Conservation (phyloP, 2,797 vertebrate species). For the Allobates femoralis region DNA sequence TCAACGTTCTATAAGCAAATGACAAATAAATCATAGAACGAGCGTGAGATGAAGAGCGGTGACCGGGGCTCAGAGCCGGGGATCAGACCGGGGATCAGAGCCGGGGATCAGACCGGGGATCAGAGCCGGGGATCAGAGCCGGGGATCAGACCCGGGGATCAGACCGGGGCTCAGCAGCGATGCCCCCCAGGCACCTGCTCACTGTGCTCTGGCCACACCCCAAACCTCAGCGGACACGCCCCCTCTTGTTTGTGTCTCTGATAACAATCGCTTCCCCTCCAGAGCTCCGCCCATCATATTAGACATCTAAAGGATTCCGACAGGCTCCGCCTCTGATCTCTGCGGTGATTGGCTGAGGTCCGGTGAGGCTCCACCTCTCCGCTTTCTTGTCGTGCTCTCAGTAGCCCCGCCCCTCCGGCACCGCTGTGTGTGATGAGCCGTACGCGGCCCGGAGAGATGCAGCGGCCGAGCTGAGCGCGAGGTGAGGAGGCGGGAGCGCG, state of each 20-base stretch:
- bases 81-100: too few species aligned
- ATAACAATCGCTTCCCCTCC: not conserved
- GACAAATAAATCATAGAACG: too few species aligned
- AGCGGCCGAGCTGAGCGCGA: slow-evolving; percentile 33
- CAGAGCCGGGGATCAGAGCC: too few species aligned
- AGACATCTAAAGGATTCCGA: not conserved
- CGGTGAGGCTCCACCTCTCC: not conserved
- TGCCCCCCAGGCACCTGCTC: not conserved
- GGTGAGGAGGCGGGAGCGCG: slow-evolving; percentile 37
- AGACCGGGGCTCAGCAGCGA: too few species aligned
- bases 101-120: too few species aligned
- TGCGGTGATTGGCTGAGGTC: not conserved
- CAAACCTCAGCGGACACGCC: not conserved
- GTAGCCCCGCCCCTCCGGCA: not conserved
- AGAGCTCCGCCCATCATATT: not conserved
- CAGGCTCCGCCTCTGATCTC: not conserved
- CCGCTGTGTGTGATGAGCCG: not conserved
- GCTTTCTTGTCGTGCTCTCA: not conserved
- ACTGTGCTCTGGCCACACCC: not conserved
- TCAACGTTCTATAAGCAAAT: too few species aligned
- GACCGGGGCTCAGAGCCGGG: too few species aligned
- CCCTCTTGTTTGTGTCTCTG: not conserved
- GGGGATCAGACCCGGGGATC: too few species aligned
- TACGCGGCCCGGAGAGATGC: slow-evolving; percentile 41
- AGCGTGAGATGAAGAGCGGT: too few species aligned